Evolutionary conservation across 2,797 vertebrate genomes (phyloP).

Genomic region (Gallinago solitaria): DNA sequence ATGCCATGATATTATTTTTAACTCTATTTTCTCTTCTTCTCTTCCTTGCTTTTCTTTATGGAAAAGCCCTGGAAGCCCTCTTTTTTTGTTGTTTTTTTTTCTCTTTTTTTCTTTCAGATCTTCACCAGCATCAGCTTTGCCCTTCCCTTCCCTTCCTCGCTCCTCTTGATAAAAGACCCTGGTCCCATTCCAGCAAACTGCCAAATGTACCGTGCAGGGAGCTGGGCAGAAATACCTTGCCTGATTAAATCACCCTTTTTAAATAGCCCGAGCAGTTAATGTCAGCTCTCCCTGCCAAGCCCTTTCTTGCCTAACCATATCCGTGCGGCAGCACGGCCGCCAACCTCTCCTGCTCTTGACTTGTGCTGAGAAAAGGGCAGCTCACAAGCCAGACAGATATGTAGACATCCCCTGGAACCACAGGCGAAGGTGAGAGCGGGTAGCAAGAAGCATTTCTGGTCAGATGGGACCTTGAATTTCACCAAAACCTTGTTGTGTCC

Average conservation of each 20-base stretch:
- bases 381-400: background rate
- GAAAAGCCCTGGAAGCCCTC: background rate
- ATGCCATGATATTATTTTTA: constrained; percentile 57
- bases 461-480: background rate
- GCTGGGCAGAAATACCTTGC: constrained; percentile 48
- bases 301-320: constrained; percentile 20
- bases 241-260: constrained; percentile 64
- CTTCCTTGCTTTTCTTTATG: constrained; percentile 21
- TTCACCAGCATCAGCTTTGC: constrained; percentile 48
- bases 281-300: constrained; percentile 47
- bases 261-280: constrained; percentile 51
- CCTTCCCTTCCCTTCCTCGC: constrained; percentile 41
- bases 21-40: constrained; percentile 53
- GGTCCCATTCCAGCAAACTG: constrained; percentile 40
- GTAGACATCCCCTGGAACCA: background rate
- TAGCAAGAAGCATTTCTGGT: background rate
- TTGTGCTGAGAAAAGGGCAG: constrained; percentile 24
- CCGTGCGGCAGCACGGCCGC: background rate
- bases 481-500: background rate
- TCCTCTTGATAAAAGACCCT: constrained; percentile 42
- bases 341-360: constrained; percentile 15
- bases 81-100: background rate
- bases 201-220: background rate
- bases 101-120: background rate
- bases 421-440: background rate